A percentile compares a stretch with the other conserved stretches of the same genome.
These are phyloP conservation scores for Apamea epomidion DNA, from an alignment of 2,888 invertebrate species.

Conservation along the genomic window DNA sequence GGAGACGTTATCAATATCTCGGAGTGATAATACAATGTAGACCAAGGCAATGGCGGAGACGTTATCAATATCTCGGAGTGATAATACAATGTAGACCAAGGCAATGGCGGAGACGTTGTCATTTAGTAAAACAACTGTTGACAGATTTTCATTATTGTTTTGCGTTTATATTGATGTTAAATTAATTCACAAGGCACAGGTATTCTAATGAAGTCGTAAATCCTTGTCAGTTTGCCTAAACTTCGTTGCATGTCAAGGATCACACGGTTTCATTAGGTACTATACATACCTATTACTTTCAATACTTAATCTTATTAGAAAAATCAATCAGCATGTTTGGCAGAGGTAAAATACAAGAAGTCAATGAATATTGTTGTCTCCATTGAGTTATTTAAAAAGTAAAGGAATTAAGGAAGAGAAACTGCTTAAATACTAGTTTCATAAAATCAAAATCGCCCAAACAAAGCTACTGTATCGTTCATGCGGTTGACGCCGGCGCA, in stretches of 20 bases:
- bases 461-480: neutral
- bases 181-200: neutral
- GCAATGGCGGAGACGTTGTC: slow-evolving; percentile 63
- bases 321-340: neutral
- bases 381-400: neutral
- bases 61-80: slow-evolving; percentile 43
- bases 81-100: slow-evolving; percentile 69
- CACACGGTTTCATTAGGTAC: too few relatives aligned
- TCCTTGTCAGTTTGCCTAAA: neutral
- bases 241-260: slow-evolving; percentile 2
- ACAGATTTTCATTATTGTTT: slow-evolving; percentile 27
- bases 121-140: slow-evolving; percentile 31
- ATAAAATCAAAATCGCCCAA: neutral
- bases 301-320: too few relatives aligned
- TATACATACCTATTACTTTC: neutral
- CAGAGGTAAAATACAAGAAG: neutral
- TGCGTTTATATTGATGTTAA: slow-evolving; percentile 4
- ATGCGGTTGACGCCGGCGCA: too few relatives aligned
- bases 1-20: slow-evolving; percentile 52
- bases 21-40: slow-evolving; percentile 64
- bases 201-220: neutral
- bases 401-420: too few relatives aligned
- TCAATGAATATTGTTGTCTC: neutral
- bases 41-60: slow-evolving; percentile 67
- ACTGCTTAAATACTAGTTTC: neutral